Evolutionary conservation across 2,113 vertebrate genomes (phyloP), one percentile per base, ranked within the genome.

Genomic region (Lepidothrix coronata): DNA sequence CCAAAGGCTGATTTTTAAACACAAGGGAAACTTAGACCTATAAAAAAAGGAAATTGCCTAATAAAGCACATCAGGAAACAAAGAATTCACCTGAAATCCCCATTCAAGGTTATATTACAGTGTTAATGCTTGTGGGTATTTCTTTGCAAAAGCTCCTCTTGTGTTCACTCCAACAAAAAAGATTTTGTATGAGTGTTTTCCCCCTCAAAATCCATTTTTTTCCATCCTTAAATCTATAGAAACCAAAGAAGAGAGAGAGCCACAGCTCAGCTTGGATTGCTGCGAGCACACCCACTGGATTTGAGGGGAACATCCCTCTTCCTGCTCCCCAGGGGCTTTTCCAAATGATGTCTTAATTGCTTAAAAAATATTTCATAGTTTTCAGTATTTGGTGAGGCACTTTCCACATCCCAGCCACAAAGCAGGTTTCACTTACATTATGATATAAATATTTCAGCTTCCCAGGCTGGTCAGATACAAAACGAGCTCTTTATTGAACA

Each of bases 401-500:
- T 67, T 75, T 71, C 18, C 78, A 62, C 31, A 49, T 12, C 20
- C 16, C 13, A n/a, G 58, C 62, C 79, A 25, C 72, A 44, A 21
- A 44, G 37, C 5, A 19, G 66, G 33, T 41, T 79, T 24, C 37
- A 12, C 51, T 80, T 33, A 25, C 8, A 51, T 77, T 37, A 24
- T 71, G 65, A 44, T 77, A 63, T 33, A 84, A 84, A 84, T 84
- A 90, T 77, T 77, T 71, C 65, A 84, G 41, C 43, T 91, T 91
- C 30, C 21, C 61, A 24, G 54, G 51, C 21, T 54, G 93, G 61
- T 85, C 67, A 66, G 88, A 87, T 61, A 65, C 0, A 66, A 88
- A 95, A 84, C 0, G 8, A 79, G 87, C 31, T 83, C 57, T 94
- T 96, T 95, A 95, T 91, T 89, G 91, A 92, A 89, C 72, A 63